Base-by-base conservation (phyloP, 2,888 invertebrate species). In the Caenorhabditis uteleia region DNA sequence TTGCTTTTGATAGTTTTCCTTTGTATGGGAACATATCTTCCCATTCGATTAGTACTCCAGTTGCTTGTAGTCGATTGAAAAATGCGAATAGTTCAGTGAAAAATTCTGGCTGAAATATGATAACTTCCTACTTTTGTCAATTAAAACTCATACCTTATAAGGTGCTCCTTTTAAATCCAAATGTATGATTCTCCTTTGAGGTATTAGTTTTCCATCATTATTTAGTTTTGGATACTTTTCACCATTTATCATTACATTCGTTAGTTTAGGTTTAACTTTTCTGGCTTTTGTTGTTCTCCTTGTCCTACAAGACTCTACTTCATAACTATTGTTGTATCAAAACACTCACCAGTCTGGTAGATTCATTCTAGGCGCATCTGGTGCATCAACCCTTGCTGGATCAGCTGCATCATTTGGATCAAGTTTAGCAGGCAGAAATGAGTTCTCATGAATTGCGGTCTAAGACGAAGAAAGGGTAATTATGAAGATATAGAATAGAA, bases 21-120 rank as follows among this genome's bases (percentile, higher is more conserved):
- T 86, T 84, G 81, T 89, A 92, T 0, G 92, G 91, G 84, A 92
- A 92, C 90, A 90, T 91, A 77, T 92, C 92, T 83, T 92, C 92
- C 82, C 92, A 92, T 81, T 92, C 92, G 34, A 92, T 86, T 6
- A 92, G 85, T 12, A 92, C 80, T 0, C 90, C 91, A 23, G 90
- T 91, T 0, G 89, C 91, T n/a, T 91, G 90, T 36, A 89, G 81
- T 23, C 85, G 85, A 45, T 86, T 86, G 8, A 91, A 80, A 58
- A 88, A 84, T 0, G 88, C 88, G 55, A 91, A 87, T 0, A 92
- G 79, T 75, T 84, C 72, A 51, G 83, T 79, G 48, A 84, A 83
- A 69, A 85, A 87, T 21, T 74, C 68, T 2, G 90, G 78, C 70
- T 78, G 50, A 48, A 67, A 58, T 73, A n/a, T n/a, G n/a, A n/a